A percentile compares a stretch with the other conserved stretches of the same genome.
phyloP scores from a whole-genome alignment of 2,888 invertebrate species.

The Drosophila colorata region DNA sequence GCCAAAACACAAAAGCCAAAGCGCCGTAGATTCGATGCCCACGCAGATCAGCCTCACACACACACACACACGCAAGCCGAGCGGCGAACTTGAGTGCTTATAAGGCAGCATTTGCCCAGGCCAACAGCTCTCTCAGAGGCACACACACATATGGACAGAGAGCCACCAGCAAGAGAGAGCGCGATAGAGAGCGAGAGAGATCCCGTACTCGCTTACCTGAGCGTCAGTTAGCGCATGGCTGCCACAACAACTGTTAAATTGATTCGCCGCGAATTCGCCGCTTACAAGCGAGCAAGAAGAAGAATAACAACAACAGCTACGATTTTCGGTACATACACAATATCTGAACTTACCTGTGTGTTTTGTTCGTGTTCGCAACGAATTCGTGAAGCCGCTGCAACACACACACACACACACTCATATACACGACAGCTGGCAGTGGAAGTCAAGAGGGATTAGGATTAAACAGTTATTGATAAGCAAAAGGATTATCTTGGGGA shows the following conservation, averaged over 20 bases:
- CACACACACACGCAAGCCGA: constrained; percentile 17
- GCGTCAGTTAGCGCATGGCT: constrained; percentile 23
- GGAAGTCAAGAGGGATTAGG: constrained; percentile 50
- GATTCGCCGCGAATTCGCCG: constrained; percentile 66
- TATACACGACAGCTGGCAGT: constrained; percentile 31
- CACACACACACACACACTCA: neutral
- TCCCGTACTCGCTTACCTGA: constrained; percentile 57
- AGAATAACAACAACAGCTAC: constrained; percentile 42
- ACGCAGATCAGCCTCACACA: constrained; percentile 64
- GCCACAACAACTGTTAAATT: constrained; percentile 50
- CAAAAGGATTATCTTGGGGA: constrained; percentile 1
- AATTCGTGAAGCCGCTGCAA: constrained; percentile 49
- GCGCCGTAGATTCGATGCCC: constrained; percentile 67
- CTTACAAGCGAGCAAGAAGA: constrained; percentile 14
- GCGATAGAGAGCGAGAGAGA: constrained; percentile 15
- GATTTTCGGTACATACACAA: constrained; percentile 55
- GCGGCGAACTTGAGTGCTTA: constrained; percentile 73
- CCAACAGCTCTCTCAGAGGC: constrained; percentile 40
- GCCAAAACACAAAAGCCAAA: constrained; percentile 74
- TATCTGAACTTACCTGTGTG: constrained; percentile 44
- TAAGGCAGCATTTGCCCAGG: constrained; percentile 68
- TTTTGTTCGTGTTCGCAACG: constrained; percentile 44
- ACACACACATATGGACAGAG: constrained; percentile 11
- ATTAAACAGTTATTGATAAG: constrained; percentile 35
- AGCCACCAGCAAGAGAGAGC: constrained; percentile 38